These are phyloP conservation scores for Drosophila emarginata DNA, from an alignment of 2,888 invertebrate genomes.

Conservation along the genomic window DNA sequence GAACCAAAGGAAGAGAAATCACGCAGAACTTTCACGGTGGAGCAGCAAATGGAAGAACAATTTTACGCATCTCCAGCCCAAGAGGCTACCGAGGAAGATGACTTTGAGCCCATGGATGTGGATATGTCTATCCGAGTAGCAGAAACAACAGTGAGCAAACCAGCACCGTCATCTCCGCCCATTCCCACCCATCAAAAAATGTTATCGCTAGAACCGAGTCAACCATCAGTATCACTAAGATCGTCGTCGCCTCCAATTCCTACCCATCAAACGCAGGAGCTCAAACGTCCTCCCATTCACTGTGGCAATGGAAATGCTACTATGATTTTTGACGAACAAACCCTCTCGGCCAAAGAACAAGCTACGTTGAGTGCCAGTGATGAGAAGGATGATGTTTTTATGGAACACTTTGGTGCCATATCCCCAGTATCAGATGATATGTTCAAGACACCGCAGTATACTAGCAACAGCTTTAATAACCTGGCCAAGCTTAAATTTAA, in stretches of 20 bases:
- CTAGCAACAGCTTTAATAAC: conserved; percentile 39
- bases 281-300: conserved; percentile 57
- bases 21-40: conserved; percentile 14
- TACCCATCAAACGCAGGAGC: conserved; percentile 15
- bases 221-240: neutral
- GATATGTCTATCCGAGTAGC: conserved; percentile 53
- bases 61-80: conserved; percentile 37
- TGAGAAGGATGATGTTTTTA: conserved; percentile 78
- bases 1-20: neutral
- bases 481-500: conserved; percentile 29
- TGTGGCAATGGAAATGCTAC: conserved; percentile 27
- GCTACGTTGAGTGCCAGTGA: conserved; percentile 68
- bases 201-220: neutral
- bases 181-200: conserved; percentile 44
- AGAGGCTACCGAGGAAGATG: conserved; percentile 51
- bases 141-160: neutral
- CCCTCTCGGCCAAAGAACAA: conserved; percentile 77
- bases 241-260: conserved; percentile 36
- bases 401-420: conserved; percentile 69
- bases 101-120: conserved; percentile 75
- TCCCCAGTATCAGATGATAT: conserved; percentile 70
- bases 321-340: conserved; percentile 52
- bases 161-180: conserved; percentile 33
- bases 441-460: conserved; percentile 65
- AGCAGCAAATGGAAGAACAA: neutral